phyloP scores from a whole-genome alignment of 2,113 vertebrate genomes.

The Ictalurus punctatus region DNA sequence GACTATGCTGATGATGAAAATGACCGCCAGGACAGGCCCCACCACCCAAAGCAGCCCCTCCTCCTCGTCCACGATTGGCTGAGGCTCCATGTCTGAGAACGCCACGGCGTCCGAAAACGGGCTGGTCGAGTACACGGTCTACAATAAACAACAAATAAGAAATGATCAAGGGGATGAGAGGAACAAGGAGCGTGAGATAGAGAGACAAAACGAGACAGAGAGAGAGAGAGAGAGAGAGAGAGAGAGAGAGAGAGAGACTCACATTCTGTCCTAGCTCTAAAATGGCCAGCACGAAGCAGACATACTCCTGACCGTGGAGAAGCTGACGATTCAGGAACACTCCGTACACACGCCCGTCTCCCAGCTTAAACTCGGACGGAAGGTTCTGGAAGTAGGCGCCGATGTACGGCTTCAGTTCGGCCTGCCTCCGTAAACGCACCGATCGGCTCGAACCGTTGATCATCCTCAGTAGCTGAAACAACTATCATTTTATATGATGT shows the following conservation, averaged over 20 bases:
- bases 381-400: conserved; percentile 93
- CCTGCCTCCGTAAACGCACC: conserved; percentile 86
- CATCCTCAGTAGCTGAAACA: conserved; percentile 85
- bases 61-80: conserved; percentile 95
- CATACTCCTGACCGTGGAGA: conserved; percentile 93
- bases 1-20: conserved; percentile 99
- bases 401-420: conserved; percentile 89
- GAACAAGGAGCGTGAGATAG: neutral
- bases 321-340: conserved; percentile 93
- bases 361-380: conserved; percentile 91
- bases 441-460: conserved; percentile 92
- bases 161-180: neutral
- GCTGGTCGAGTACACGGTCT: conserved; percentile 96
- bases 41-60: conserved; percentile 98
- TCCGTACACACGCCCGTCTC: conserved; percentile 90
- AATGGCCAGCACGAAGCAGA: conserved; percentile 93
- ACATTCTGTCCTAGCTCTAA: conserved; percentile 95
- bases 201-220: neutral
- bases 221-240: neutral
- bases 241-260: conserved; percentile 64
- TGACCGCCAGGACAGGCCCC: conserved; percentile 94
- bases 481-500: conserved; percentile 30
- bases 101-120: conserved; percentile 95
- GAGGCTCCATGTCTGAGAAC: conserved; percentile 92
- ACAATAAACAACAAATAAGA: conserved; percentile 43